Evolutionary conservation across 2,888 invertebrate species (phyloP).

Genomic region (Andrena bicolor): DNA sequence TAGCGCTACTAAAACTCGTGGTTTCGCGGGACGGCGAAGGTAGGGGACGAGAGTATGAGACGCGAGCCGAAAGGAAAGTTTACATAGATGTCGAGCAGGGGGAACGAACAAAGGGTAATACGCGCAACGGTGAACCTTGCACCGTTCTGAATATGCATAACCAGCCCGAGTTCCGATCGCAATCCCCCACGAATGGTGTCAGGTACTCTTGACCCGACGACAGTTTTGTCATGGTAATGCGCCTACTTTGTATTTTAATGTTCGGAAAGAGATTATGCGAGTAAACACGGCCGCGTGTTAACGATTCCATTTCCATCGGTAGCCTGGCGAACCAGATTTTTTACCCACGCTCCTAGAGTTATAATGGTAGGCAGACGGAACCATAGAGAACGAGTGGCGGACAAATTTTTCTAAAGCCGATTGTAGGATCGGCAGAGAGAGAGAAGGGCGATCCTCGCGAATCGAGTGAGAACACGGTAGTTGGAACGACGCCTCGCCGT

Average conservation of each 20-base stretch:
- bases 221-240: constrained; percentile 83
- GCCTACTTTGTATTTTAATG: constrained; percentile 83
- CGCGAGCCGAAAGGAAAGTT: constrained; percentile 47
- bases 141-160: constrained; percentile 80
- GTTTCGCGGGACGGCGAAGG: background rate
- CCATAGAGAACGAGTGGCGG: background rate
- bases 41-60: constrained; percentile 2
- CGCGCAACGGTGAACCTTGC: constrained; percentile 73
- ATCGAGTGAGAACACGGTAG: constrained; percentile 40
- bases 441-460: constrained; percentile 22
- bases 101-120: constrained; percentile 68
- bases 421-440: background rate
- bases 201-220: constrained; percentile 80
- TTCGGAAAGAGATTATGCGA: constrained; percentile 78
- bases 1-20: background rate
- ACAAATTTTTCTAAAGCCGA: background rate
- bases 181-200: constrained; percentile 79
- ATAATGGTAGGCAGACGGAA: too few species aligned
- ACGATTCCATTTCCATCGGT: constrained; percentile 13
- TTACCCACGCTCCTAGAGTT: background rate
- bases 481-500: constrained; percentile 26
- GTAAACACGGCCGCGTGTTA: constrained; percentile 69
- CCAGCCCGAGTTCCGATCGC: constrained; percentile 77
- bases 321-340: constrained; percentile 4
- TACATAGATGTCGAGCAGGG: constrained; percentile 45